Percentiles rank a stretch among this genome's conserved stretches.
phyloP scores from a whole-genome alignment of 2,113 vertebrate species.

The Poeciliopsis occidentalis region DNA sequence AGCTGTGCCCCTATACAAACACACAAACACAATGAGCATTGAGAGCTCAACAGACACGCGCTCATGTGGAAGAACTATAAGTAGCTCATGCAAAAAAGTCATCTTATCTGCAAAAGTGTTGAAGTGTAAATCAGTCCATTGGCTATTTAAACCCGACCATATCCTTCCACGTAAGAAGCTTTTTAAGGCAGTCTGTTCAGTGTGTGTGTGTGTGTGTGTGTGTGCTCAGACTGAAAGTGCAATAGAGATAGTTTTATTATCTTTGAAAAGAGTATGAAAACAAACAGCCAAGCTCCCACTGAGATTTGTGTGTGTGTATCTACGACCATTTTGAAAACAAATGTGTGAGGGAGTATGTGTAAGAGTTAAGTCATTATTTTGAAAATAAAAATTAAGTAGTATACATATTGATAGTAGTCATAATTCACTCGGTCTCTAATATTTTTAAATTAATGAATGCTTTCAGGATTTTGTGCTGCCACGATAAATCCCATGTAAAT shows the following conservation, averaged over 20 bases:
- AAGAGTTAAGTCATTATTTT: slow-evolving; percentile 21
- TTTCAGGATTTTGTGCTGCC: not conserved
- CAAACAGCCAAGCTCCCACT: slow-evolving; percentile 11
- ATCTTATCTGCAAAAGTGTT: slow-evolving; percentile 51
- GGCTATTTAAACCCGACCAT: slow-evolving; percentile 35
- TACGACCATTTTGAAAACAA: slow-evolving; percentile 3
- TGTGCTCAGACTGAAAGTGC: not conserved
- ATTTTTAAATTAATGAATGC: not conserved
- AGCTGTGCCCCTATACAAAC: slow-evolving; percentile 69
- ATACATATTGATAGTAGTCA: not conserved
- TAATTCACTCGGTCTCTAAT: not conserved
- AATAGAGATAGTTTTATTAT: slow-evolving; percentile 2
- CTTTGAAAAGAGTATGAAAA: slow-evolving; percentile 43
- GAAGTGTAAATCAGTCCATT: slow-evolving; percentile 44
- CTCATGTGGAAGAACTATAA: slow-evolving; percentile 9
- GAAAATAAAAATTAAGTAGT: slow-evolving; percentile 23
- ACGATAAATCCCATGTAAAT: not conserved
- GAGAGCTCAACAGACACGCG: slow-evolving; percentile 43
- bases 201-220: slow-evolving; percentile 3
- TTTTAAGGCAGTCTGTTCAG: not conserved
- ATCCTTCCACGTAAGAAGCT: slow-evolving; percentile 47
- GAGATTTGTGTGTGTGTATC: not conserved
- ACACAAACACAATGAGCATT: slow-evolving; percentile 72
- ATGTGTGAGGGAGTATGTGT: slow-evolving; percentile 8
- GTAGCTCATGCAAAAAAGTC: slow-evolving; percentile 21